Evolutionary conservation across 2,888 invertebrate genomes (phyloP), one percentile per base, ranked within the genome.

Genomic region (Papilio protenor): DNA sequence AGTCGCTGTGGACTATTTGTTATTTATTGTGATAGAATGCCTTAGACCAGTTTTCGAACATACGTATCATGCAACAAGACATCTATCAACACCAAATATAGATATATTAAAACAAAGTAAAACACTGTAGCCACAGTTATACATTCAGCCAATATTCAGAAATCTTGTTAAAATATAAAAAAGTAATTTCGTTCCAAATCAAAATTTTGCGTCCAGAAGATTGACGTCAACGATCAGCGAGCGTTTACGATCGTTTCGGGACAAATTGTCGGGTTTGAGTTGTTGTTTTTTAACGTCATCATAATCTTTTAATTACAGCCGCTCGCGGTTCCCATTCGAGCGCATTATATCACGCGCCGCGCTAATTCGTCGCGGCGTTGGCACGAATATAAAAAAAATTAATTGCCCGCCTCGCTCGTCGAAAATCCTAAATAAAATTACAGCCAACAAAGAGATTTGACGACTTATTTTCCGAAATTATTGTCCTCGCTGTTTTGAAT

Each of bases 221-320:
- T 72, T 71, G 18, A 45, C 69, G 47, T 70, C 27, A 57, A 59
- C 47, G 47, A 57, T 76, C 45, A 71, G 47, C 45, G 2, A 1
- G 23, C 59, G 70, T 70, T 76, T 59, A 76, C 70, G 70, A 76
- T 70, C 70, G 76, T 57, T 70, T 59, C 16, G 47, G 59, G 70
- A 76, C 76, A 76, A 76, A 76, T 76, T 71, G 70, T 71, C 10
- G 47, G 16, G 21, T 47, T 72, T n/a, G 55, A 72, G 72, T 76
- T 76, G 59, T 70, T 64, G 45, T 76, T 71, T 76, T 70, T 77
- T 64, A n/a, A 72, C 33, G 49, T 40, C 61, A 64, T 73, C 77
- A 77, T 77, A 77, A 77, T 77, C 72, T 77, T 77, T 77, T 77
- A 77, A 77, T 77, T 77, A 73, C 72, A 21, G 61, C 52, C 52